Base-by-base conservation (phyloP, 2,113 vertebrate species). In the Psammodynastes pulverulentus region DNA sequence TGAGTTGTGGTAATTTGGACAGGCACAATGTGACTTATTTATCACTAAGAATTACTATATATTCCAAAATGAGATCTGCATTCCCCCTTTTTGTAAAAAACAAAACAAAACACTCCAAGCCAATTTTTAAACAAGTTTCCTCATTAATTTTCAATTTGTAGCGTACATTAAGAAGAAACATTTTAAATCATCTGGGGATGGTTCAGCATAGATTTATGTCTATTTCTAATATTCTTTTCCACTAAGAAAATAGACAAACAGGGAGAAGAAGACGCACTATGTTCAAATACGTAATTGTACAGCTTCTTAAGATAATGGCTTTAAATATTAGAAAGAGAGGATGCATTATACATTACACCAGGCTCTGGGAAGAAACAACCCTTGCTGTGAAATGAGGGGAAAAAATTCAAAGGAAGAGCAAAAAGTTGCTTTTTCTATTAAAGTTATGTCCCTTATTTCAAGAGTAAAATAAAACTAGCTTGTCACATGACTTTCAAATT, bases 61-160 rank as follows among this genome's bases (percentile, higher is more conserved):
- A 91, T 93, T 93, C 86, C 79, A 92, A 97, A 95, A 92, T 94
- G 89, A 94, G 46, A 94, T 95, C 92, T 93, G 48, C 93, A 86
- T 93, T 85, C 86, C 90, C 62, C 85, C 89, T 94, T 52, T 88
- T 92, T 94, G 93, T 17, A 88, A 94, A 93, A 51, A 95, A 90
- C n/a, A n/a, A n/a, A n/a, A n/a, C n/a, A 52, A 95, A 89, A 93
- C 94, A 94, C 89, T 49, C 84, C 48, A 51, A 96, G 46, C 88
- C 90, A 96, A 91, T 95, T 96, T 97, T 96, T 94, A 94, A 96
- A 90, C 91, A 96, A 90, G 79, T 94, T 96, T 97, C 17, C 92
- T 95, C 91, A 88, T 97, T 97, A 96, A 93, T 97, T 97, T 98
- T 96, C 93, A 92, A 86, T 96, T 97, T 96, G 87, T 94, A 95